phyloP scores from a whole-genome alignment of 2,113 vertebrate species.

The Mesitornis unicolor region DNA sequence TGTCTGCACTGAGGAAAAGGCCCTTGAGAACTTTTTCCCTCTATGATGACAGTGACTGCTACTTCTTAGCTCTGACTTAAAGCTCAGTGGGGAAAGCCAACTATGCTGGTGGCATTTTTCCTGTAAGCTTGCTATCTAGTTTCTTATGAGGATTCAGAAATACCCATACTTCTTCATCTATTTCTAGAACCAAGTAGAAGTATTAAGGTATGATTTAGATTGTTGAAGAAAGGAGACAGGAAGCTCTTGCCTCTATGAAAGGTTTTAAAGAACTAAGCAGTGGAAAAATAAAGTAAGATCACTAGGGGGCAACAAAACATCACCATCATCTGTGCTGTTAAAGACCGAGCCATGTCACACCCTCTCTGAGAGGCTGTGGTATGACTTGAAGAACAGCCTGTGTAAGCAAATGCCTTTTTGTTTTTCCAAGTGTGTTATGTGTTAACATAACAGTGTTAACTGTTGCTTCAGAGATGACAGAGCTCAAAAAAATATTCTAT shows the following conservation, averaged over 20 bases:
- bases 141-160: neutral
- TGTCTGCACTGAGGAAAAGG: neutral
- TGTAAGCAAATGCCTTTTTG: neutral
- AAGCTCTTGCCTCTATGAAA: neutral
- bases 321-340: neutral
- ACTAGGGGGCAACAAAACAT: constrained; percentile 45
- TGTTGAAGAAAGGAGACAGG: neutral
- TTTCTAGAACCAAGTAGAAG: neutral
- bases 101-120: neutral
- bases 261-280: neutral
- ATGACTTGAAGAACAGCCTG: neutral
- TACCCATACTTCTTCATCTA: fast-evolving
- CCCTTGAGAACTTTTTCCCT: neutral
- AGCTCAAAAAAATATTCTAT: neutral
- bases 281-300: neutral
- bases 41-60: neutral
- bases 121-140: neutral
- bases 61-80: neutral
- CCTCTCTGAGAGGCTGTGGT: neutral
- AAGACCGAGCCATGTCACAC: neutral
- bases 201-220: neutral
- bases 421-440: neutral
- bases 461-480: neutral
- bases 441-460: too few species aligned
- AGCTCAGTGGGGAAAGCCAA: neutral